Conservation (phyloP, 2,113 vertebrate genomes). For the Garra rufa region DNA sequence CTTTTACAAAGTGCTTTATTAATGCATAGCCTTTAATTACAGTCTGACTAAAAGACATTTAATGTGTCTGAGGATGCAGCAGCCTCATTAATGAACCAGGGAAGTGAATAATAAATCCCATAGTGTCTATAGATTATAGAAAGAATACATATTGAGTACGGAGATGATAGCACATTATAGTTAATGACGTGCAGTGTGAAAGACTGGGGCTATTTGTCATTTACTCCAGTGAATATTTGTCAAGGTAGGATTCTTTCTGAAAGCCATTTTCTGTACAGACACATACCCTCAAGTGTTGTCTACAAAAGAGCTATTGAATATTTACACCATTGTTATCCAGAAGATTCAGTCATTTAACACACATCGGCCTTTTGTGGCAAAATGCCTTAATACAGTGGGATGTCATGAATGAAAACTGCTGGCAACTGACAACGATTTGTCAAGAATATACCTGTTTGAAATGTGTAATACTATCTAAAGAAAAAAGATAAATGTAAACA, state of each 20-base stretch:
- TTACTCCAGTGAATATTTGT: neutral
- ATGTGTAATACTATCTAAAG: neutral
- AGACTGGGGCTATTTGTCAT: neutral
- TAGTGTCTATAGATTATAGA: neutral
- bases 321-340: neutral
- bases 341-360: neutral
- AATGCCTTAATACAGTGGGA: neutral
- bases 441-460: neutral
- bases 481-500: too few relatives aligned
- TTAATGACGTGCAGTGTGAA: neutral
- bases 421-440: neutral
- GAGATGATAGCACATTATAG: neutral
- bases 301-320: neutral
- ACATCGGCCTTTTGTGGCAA: neutral
- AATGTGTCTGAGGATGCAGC: constrained; percentile 14
- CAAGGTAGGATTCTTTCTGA: neutral
- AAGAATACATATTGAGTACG: neutral
- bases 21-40: constrained; percentile 42
- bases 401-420: neutral
- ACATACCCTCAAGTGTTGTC: neutral
- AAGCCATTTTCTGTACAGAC: neutral
- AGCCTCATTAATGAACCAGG: constrained; percentile 18
- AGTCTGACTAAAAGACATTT: constrained; percentile 45
- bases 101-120: constrained; percentile 6
- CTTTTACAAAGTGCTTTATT: constrained; percentile 50